Conservation (phyloP, 1,140 invertebrate genomes). For the Contarinia nasturtii region DNA sequence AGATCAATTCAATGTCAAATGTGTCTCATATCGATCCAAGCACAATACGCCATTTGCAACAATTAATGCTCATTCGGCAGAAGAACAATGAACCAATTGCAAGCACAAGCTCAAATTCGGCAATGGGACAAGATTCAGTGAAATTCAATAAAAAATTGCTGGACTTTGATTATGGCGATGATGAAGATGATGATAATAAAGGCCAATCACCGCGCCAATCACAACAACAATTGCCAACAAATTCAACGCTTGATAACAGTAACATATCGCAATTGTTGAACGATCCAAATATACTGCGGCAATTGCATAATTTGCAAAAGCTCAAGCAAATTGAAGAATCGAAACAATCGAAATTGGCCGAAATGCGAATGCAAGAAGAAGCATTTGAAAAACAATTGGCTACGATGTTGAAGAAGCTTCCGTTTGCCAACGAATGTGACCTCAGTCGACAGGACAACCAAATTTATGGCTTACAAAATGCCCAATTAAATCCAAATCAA, state of each 20-base stretch:
- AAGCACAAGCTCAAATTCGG: constrained; percentile 7
- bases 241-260: constrained; percentile 10
- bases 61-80: constrained; percentile 34
- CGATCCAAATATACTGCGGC: constrained; percentile 46
- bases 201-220: constrained; percentile 14
- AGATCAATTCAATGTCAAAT: constrained; percentile 2
- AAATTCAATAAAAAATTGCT: constrained; percentile 59
- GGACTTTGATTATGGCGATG: constrained; percentile 70
- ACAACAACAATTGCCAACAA: constrained; percentile 2
- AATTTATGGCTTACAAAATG: background rate
- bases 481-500: background rate
- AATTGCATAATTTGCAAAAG: constrained; percentile 25
- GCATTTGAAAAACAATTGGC: constrained; percentile 63
- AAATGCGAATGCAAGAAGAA: constrained; percentile 55
- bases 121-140: constrained; percentile 21
- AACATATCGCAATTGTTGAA: constrained; percentile 28
- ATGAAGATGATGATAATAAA: constrained; percentile 47
- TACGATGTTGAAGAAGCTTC: constrained; percentile 32
- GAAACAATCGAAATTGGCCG: constrained; percentile 43
- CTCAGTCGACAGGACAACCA: constrained; percentile 25
- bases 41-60: constrained; percentile 34
- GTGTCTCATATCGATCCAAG: constrained; percentile 14
- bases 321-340: constrained; percentile 43
- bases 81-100: constrained; percentile 12
- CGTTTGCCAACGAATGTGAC: constrained; percentile 46